These are phyloP conservation scores for Yponomeuta sedellus DNA, from an alignment of 2,888 invertebrate genomes.

Conservation along the genomic window DNA sequence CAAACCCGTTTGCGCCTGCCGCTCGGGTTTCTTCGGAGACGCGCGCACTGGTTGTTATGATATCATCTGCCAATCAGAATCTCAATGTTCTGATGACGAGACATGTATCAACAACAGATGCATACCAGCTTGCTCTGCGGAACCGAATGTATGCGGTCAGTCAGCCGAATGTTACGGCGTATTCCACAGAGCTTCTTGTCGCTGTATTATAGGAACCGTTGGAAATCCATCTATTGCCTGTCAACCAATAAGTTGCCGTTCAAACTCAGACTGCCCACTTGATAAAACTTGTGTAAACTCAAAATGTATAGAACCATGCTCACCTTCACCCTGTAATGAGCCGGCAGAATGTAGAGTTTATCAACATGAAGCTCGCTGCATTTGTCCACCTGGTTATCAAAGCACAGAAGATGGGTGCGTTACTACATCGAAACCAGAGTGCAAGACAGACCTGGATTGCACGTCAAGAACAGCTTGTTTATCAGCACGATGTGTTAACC, in stretches of 20 bases:
- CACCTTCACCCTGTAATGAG: constrained; percentile 80
- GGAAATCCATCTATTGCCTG: constrained; percentile 90
- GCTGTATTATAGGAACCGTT: constrained; percentile 86
- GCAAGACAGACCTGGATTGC: constrained; percentile 88
- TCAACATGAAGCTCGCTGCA: constrained; percentile 85
- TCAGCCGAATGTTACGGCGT: constrained; percentile 87
- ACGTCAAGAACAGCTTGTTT: constrained; percentile 90
- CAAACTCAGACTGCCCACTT: constrained; percentile 87
- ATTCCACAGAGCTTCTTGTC: constrained; percentile 88
- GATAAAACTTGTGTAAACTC: constrained; percentile 88
- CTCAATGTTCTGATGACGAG: constrained; percentile 88
- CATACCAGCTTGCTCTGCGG: constrained; percentile 85
- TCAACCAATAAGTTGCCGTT: constrained; percentile 86
- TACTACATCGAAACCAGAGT: constrained; percentile 77
- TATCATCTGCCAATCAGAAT: constrained; percentile 83
- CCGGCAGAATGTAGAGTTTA: constrained; percentile 86
- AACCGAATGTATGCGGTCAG: constrained; percentile 83
- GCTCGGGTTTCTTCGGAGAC: constrained; percentile 89
- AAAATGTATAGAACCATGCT: constrained; percentile 87
- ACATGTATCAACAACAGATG: constrained; percentile 90
- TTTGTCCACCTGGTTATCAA: constrained; percentile 87
- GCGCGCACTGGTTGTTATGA: constrained; percentile 87
- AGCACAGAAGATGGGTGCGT: constrained; percentile 79
- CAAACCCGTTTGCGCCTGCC: constrained; percentile 91
- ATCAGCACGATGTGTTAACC: constrained; percentile 87